Percentiles rank a stretch among this genome's conserved stretches.
phyloP scores from a whole-genome alignment of 2,888 invertebrate genomes.

The Cataglyphis altisquamis region DNA sequence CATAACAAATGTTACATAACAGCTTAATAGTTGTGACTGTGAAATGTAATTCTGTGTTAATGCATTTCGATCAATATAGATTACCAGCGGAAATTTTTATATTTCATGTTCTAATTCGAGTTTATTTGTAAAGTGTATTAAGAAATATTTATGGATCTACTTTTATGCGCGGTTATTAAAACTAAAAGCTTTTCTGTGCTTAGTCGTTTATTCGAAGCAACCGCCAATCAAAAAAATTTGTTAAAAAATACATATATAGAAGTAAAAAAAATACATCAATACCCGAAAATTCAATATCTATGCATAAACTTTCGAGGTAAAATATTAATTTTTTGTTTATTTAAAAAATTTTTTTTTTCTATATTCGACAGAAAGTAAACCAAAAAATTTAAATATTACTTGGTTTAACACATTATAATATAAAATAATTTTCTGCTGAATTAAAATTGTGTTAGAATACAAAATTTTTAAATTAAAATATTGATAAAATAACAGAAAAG shows the following conservation, averaged over 20 bases:
- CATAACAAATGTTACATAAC: not conserved
- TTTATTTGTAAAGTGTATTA: not conserved
- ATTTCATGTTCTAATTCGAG: not conserved
- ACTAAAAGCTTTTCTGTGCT: constrained; percentile 10
- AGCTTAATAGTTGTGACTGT: not conserved
- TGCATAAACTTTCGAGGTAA: not conserved
- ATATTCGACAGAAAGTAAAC: not conserved
- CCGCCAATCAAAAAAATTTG: not conserved
- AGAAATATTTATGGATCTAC: constrained; percentile 26
- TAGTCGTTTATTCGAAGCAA: not conserved
- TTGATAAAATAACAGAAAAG: not conserved
- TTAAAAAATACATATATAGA: constrained; percentile 5
- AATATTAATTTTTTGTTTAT: not conserved
- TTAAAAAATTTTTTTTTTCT: not conserved
- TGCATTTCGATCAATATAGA: constrained; percentile 3
- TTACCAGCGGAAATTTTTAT: not conserved
- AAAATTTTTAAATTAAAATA: not conserved
- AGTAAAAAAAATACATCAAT: not conserved
- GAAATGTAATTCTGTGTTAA: not conserved
- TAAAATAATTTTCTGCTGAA: not conserved
- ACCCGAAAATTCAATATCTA: not conserved
- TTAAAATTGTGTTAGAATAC: not conserved
- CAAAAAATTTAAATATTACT: constrained; percentile 6
- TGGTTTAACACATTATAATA: not conserved
- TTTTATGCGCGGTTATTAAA: constrained; percentile 28